Percentiles rank a stretch among this genome's conserved stretches.
Conservation (phyloP, 2,113 vertebrate genomes). For the Saccopteryx leptura region DNA sequence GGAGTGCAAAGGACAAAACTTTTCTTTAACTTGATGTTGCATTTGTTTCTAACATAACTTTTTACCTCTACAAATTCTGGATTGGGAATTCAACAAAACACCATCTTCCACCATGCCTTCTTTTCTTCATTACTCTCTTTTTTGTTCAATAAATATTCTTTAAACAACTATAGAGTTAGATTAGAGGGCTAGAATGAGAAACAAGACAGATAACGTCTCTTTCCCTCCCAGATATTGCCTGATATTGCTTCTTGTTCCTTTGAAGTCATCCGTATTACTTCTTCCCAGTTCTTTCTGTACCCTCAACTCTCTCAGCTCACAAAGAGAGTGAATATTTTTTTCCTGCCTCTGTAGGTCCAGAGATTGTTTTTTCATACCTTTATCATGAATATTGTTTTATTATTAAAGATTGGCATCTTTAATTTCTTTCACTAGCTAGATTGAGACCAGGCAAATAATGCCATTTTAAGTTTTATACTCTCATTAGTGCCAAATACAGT, state of each 20-base stretch:
- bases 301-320: neutral
- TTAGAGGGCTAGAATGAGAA: neutral
- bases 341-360: neutral
- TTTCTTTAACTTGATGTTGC: neutral
- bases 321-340: neutral
- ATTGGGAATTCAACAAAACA: neutral
- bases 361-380: neutral
- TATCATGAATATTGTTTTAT: neutral
- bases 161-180: neutral
- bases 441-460: neutral
- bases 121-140: neutral
- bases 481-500: neutral
- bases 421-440: neutral
- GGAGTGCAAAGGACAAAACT: neutral
- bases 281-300: neutral
- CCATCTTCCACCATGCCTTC: neutral
- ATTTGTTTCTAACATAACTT: neutral
- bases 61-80: neutral
- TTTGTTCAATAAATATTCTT: slow-evolving; percentile 8
- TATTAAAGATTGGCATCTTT: neutral
- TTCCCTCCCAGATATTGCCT: neutral
- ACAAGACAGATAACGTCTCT: neutral
- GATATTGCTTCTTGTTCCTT: neutral
- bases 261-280: neutral
- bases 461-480: slow-evolving; percentile 25